Evolutionary conservation across 2,888 invertebrate genomes (phyloP), one percentile per base, ranked within the genome.

Genomic region (Epistrophe eligans): DNA sequence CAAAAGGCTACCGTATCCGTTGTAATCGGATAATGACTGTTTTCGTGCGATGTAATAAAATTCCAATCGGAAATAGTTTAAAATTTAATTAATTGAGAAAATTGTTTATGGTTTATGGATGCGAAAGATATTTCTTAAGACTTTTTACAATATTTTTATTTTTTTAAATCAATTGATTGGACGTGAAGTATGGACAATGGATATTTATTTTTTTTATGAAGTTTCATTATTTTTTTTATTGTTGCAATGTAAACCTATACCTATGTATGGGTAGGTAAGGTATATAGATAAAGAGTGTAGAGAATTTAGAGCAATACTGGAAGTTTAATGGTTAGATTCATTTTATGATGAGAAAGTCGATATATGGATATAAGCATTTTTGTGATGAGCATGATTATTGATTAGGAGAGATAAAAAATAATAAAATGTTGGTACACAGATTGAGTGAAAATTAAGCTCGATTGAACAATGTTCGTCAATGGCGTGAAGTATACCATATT

Each of bases 11-110:
- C 77, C 64, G 84, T 81, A 73, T 74, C 74, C 76, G 74, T 45
- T 74, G 77, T 82, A 74, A 81, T 77, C 82, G 85, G 82, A 77
- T 79, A 85, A 85, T 82, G 85, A 82, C 82, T 81, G 48, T 85
- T 85, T 85, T 77, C 70, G 79, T 83, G 83, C 64, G 87, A 60
- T 79, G 83, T 76, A 79, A 87, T 87, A 79, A 83, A 87, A 87
- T 87, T 87, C 87, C 87, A 79, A 87, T 87, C 87, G 87, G 83
- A 87, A 87, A 87, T 87, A 82, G 79, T 82, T 87, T 87, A 60
- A 83, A 76, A 67, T 79, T 79, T 76, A 87, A 87, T 87, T 87
- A 87, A 79, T 83, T 76, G 74, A 79, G 71, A 83, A 76, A 83
- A 79, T 79, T 73, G 71, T 79, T 55, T 55, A 55, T 70, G 24